Evolutionary conservation across 2,113 vertebrate species (phyloP), one percentile per base, ranked within the genome.

Genomic region (Amblyopsis rosae): DNA sequence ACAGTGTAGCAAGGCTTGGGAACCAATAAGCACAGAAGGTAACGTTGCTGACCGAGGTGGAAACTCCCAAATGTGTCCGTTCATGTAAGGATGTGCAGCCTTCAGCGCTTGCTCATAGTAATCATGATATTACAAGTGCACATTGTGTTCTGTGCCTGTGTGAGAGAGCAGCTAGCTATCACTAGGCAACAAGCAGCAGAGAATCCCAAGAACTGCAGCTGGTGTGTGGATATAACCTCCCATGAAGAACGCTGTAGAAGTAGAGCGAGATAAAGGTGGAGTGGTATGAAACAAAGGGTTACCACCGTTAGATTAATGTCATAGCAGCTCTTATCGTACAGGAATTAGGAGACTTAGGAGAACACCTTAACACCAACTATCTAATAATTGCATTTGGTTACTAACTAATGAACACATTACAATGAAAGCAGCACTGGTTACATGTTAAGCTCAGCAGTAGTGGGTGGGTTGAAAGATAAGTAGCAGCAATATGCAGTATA

Each of bases 111-210:
- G 70, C 79, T 72, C 76, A 82, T 85, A 86, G 71, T 67, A 41
- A 12, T 60, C 53, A 53, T 80, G 65, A 53, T 59, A 51, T 62
- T 11, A 70, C 64, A 12, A 80, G 73, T 19, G 70, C 77, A 81
- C 79, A 78, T 70, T 11, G 73, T 73, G 70, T 62, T 70, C 56
- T 15, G 77, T 69, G 76, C 64, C 76, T 67, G 10, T 63, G 72
- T 58, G 72, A 66, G 72, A 71, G 72, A 84, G 17, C 17, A 9
- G 57, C 6, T 26, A 78, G 77, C 80, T 33, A 91, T 90, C 82
- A 11, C 89, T 82, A 88, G 87, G 88, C 89, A 91, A 91, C 88
- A 86, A 84, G 77, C 76, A 9, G 73, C 35, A 70, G 77, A 81
- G 82, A 83, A 83, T 80, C 73, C 67, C 15, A 69, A 57, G 75